Evolutionary conservation across 1,140 invertebrate genomes (phyloP).

Genomic region (Drosophila orena): DNA sequence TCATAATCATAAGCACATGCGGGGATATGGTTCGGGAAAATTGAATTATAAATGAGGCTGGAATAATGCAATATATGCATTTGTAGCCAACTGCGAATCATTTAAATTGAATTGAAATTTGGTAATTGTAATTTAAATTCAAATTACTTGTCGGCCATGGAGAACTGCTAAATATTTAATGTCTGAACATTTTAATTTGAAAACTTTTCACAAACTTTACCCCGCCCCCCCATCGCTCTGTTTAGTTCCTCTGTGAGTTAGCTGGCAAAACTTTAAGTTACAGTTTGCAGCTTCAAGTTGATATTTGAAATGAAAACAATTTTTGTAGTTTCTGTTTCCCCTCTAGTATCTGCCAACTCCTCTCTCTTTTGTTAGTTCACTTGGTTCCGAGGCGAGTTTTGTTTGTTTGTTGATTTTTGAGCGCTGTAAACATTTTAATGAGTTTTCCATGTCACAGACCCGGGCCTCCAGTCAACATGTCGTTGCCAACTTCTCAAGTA

Average conservation of each 20-base stretch:
- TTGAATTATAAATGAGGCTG: slow-evolving; percentile 65
- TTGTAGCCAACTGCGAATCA: slow-evolving; percentile 19
- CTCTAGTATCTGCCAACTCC: slow-evolving; percentile 9
- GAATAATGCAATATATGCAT: slow-evolving; percentile 24
- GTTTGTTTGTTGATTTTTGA: slow-evolving; percentile 77
- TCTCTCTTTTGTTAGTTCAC: slow-evolving; percentile 33
- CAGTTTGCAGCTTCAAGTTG: slow-evolving; percentile 48
- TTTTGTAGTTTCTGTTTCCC: slow-evolving; percentile 46
- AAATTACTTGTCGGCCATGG: slow-evolving; percentile 53
- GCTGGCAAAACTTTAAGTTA: slow-evolving; percentile 37
- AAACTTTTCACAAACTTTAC: slow-evolving; percentile 48
- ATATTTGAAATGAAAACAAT: slow-evolving; percentile 75
- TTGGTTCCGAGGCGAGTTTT: slow-evolving; percentile 42
- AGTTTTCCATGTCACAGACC: slow-evolving; percentile 78
- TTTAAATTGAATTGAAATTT: slow-evolving; percentile 37
- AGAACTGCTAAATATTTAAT: slow-evolving; percentile 63
- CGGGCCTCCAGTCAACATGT: slow-evolving; percentile 47
- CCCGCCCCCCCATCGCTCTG: neutral
- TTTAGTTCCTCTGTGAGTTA: neutral
- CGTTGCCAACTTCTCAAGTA: slow-evolving; percentile 81
- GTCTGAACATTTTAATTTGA: slow-evolving; percentile 65
- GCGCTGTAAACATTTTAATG: slow-evolving; percentile 84
- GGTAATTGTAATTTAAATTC: slow-evolving; percentile 64
- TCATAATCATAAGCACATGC: slow-evolving; percentile 68
- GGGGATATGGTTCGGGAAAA: slow-evolving; percentile 1